phyloP scores from a whole-genome alignment of 2,797 vertebrate species.

The Poeciliopsis turneri region DNA sequence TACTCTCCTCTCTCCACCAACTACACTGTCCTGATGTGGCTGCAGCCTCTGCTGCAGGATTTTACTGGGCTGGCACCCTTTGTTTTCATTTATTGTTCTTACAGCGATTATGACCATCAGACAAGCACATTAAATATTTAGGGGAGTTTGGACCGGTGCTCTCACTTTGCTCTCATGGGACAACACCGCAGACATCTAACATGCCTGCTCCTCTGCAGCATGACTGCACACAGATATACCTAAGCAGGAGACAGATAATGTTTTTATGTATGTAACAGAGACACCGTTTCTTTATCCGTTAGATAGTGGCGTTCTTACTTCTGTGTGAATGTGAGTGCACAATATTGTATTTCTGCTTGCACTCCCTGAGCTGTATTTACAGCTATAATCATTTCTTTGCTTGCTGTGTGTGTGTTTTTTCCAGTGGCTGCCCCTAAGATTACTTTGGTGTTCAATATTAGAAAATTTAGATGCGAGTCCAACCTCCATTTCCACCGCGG shows the following conservation, averaged over 20 bases:
- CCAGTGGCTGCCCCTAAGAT: conserved; percentile 48
- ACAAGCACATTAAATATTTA: conserved; percentile 79
- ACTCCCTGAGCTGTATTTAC: conserved; percentile 31
- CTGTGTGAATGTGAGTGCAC: background rate
- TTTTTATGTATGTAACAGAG: conserved; percentile 27
- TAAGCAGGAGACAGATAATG: conserved; percentile 46
- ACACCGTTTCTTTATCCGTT: conserved; percentile 13
- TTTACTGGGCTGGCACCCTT: conserved; percentile 44
- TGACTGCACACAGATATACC: conserved; percentile 24
- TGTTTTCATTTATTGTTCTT: conserved; percentile 76
- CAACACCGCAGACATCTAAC: conserved; percentile 61
- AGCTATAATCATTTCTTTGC: conserved; percentile 36
- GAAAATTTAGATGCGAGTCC: conserved; percentile 55
- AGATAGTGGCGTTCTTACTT: background rate
- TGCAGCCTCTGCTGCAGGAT: conserved; percentile 52
- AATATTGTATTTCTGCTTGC: conserved; percentile 1
- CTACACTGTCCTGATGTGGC: conserved; percentile 38
- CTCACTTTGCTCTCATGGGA: conserved; percentile 58
- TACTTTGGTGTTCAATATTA: conserved; percentile 53
- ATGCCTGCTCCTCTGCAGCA: conserved; percentile 31
- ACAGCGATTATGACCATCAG: conserved; percentile 79
- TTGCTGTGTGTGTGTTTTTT: conserved; percentile 47
- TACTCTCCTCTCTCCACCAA: background rate
- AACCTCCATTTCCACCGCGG: conserved; percentile 48
- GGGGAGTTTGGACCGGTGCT: conserved; percentile 43